These are phyloP conservation scores for Oikopleura vanhoeffeni DNA, from an alignment of 23 tunicate species.

Conservation along the genomic window DNA sequence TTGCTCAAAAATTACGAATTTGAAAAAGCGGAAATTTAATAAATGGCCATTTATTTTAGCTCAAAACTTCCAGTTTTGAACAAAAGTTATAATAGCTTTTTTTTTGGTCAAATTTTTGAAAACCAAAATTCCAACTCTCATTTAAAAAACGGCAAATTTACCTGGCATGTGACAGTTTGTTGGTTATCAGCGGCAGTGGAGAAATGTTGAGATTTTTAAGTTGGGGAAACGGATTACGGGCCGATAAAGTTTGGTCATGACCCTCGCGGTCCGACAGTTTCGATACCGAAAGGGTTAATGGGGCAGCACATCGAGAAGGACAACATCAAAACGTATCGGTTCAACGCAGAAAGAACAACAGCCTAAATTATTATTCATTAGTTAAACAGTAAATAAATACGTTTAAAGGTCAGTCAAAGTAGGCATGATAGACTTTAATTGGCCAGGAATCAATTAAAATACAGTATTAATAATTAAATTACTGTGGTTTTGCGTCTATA, in stretches of 20 bases:
- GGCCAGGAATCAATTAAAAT: too few species aligned
- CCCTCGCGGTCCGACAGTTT: slow-evolving; percentile 99
- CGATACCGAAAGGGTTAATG: slow-evolving; percentile 90
- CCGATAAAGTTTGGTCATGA: slow-evolving; percentile 82
- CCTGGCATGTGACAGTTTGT: slow-evolving; percentile 80
- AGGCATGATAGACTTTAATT: too few species aligned
- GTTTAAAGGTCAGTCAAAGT: too few species aligned
- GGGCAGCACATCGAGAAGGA: slow-evolving; percentile 73
- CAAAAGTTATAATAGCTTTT: too few species aligned
- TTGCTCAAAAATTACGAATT: too few species aligned
- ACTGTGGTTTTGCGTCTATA: too few species aligned
- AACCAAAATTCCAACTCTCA: neutral
- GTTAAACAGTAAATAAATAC: slow-evolving; percentile 11
- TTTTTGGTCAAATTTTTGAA: neutral
- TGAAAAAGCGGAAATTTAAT: too few species aligned
- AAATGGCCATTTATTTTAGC: too few species aligned
- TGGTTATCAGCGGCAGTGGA: slow-evolving; percentile 96
- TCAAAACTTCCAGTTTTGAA: too few species aligned
- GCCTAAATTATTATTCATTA: slow-evolving; percentile 54
- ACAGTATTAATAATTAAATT: too few species aligned
- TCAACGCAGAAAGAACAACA: slow-evolving; percentile 70
- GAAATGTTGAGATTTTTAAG: slow-evolving; percentile 80
- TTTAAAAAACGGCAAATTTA: slow-evolving; percentile 69
- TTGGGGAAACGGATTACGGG: slow-evolving; percentile 83
- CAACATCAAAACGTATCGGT: slow-evolving; percentile 50